Conservation (phyloP, 2,113 vertebrate genomes). For the Trematocara macrostoma region DNA sequence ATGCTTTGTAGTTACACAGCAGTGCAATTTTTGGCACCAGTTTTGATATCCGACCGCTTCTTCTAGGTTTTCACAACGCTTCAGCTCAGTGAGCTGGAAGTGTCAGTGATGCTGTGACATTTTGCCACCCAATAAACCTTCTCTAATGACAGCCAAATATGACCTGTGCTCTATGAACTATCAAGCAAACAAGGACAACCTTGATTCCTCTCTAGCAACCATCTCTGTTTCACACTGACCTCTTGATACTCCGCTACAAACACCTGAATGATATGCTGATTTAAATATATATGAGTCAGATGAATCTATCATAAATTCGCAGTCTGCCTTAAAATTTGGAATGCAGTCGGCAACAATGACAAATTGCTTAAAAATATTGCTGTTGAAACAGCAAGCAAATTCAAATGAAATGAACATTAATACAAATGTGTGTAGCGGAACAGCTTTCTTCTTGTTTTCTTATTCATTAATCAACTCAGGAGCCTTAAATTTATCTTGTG, state of each 20-base stretch:
- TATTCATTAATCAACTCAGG: neutral
- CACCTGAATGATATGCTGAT: neutral
- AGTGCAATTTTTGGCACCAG: neutral
- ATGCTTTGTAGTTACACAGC: neutral
- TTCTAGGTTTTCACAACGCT: constrained; percentile 14
- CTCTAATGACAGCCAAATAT: constrained; percentile 21
- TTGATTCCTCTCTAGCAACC: neutral
- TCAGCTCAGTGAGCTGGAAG: constrained; percentile 12
- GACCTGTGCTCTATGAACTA: constrained; percentile 14
- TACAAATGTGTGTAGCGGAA: neutral
- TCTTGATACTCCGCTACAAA: neutral
- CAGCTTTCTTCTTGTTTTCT: neutral
- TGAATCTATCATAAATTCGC: neutral
- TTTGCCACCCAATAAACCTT: constrained; percentile 29
- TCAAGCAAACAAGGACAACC: neutral
- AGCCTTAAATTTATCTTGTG: neutral
- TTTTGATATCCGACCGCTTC: constrained; percentile 26
- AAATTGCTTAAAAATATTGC: neutral
- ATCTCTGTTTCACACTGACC: neutral
- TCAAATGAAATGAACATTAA: neutral
- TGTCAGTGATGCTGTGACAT: neutral
- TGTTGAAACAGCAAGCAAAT: neutral
- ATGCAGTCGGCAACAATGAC: neutral
- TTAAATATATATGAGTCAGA: neutral
- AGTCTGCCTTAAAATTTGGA: neutral